Evolutionary conservation across 2,888 invertebrate species (phyloP).

Genomic region (Melanotus villosus): DNA sequence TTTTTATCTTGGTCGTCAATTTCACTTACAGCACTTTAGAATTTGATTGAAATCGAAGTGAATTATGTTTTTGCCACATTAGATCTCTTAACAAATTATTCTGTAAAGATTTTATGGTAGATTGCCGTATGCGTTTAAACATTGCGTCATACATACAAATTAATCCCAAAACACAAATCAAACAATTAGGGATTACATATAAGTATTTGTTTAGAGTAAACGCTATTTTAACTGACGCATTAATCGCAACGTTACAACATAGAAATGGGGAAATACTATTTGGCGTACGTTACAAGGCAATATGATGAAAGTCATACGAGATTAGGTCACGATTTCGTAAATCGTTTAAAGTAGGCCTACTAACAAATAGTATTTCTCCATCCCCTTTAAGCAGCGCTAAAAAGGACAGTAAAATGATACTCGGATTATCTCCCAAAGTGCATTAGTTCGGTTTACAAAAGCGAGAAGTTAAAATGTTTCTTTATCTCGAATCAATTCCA

Average conservation of each 20-base stretch:
- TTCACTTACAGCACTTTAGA: too few species aligned
- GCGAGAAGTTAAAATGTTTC: neutral
- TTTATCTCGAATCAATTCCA: constrained; percentile 6
- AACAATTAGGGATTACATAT: too few species aligned
- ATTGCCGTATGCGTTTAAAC: too few species aligned
- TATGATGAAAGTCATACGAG: constrained; percentile 6
- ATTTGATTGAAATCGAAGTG: too few species aligned
- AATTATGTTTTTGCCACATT: too few species aligned
- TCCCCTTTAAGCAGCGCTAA: neutral
- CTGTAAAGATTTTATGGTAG: too few species aligned
- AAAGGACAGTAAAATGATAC: constrained; percentile 1
- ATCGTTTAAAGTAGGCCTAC: neutral
- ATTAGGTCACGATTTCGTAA: constrained; percentile 9
- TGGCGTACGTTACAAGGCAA: neutral
- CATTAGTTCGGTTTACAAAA: constrained; percentile 7
- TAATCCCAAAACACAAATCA: too few species aligned
- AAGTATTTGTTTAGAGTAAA: too few species aligned
- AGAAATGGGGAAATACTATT: neutral
- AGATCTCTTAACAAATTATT: too few species aligned
- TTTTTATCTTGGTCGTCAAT: too few species aligned
- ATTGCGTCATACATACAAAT: too few species aligned
- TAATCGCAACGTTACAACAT: constrained; percentile 1
- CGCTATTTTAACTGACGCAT: too few species aligned
- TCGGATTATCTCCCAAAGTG: constrained; percentile 3
- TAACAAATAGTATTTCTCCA: neutral